Evolutionary conservation across 2,888 invertebrate species (phyloP).

Genomic region (Gryllus longicercus): DNA sequence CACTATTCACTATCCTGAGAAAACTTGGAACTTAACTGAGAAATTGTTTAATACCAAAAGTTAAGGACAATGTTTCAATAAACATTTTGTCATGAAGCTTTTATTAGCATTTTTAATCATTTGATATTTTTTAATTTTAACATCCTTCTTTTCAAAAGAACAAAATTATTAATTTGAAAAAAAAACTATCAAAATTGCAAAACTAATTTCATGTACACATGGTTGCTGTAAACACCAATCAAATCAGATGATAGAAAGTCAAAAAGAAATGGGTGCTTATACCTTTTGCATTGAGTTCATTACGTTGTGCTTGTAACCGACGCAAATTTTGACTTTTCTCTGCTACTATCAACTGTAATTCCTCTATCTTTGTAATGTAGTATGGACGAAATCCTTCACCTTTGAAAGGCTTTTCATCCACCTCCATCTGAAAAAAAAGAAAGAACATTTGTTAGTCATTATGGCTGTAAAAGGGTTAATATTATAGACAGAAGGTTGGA

Average conservation of each 20-base stretch:
- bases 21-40: no score
- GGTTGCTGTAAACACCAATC: not conserved
- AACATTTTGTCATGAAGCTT: not conserved
- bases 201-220: not conserved
- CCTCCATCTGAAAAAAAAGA: constrained; percentile 61
- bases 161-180: no score
- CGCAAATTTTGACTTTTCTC: constrained; percentile 96
- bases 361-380: constrained; percentile 97
- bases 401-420: constrained; percentile 60
- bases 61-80: no score
- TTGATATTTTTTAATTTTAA: no score
- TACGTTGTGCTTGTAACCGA: constrained; percentile 94
- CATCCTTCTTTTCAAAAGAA: no score
- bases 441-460: not conserved
- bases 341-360: constrained; percentile 90
- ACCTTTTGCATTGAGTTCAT: constrained; percentile 98
- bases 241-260: not conserved
- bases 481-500: not conserved
- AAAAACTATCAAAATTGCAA: no score
- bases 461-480: not conserved
- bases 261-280: constrained; percentile 32
- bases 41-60: no score
- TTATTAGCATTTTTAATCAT: not conserved
- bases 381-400: constrained; percentile 93
- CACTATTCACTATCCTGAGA: no score